phyloP scores from a whole-genome alignment of 2,797 vertebrate species.

The Eutrigla gurnardus region DNA sequence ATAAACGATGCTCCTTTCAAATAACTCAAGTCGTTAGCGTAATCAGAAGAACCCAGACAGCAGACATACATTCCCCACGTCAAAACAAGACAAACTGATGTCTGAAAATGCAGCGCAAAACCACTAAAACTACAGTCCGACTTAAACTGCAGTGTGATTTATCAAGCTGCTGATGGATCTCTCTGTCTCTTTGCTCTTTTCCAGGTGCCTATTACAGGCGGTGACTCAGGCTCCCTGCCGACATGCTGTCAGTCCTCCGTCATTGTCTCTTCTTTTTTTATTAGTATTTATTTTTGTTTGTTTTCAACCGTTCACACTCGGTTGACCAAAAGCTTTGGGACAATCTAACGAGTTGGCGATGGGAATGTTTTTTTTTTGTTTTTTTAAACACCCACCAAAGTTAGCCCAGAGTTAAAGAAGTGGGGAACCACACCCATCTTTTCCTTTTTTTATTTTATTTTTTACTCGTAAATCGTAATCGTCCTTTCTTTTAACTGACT shows the following conservation, averaged over 20 bases:
- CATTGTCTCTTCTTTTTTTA: conserved; percentile 40
- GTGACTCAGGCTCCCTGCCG: conserved; percentile 81
- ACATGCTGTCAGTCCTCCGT: conserved; percentile 57
- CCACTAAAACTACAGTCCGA: neutral
- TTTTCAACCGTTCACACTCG: conserved; percentile 49
- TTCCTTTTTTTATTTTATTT: conserved; percentile 22
- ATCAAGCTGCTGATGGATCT: conserved; percentile 49
- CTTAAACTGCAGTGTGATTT: neutral
- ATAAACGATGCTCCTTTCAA: neutral
- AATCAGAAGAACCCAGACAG: neutral
- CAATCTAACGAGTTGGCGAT: conserved; percentile 60
- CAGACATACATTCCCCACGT: neutral
- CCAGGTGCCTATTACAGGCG: conserved; percentile 93
- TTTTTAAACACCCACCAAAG: conserved; percentile 37
- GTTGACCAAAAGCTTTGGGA: conserved; percentile 72
- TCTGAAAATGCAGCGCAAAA: neutral
- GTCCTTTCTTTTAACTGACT: conserved; percentile 60
- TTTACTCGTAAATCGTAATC: conserved; percentile 31
- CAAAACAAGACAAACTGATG: neutral
- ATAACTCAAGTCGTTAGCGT: neutral
- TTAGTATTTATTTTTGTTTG: conserved; percentile 52
- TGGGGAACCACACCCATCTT: conserved; percentile 34
- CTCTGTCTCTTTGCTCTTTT: conserved; percentile 51
- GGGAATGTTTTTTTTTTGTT: conserved; percentile 14
- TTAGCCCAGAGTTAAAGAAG: conserved; percentile 35